Base-by-base conservation (phyloP, 2,888 invertebrate species). In the Oeneis ivallda region DNA sequence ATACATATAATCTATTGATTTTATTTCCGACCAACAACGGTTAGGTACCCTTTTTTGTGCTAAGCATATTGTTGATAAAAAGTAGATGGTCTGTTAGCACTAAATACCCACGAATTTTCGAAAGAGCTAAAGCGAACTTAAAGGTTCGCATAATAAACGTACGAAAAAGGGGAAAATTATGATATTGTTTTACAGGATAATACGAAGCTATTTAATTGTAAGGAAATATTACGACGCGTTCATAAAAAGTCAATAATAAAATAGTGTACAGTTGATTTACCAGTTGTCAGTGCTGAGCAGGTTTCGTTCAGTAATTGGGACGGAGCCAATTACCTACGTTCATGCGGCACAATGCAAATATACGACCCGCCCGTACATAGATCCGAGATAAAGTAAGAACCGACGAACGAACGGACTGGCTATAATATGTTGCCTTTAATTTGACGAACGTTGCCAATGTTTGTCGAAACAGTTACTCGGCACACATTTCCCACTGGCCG, bases 391-490 rank as follows among this genome's bases (percentile, higher is more conserved):
- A 71, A 66, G 19, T 39, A 39, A 37, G 34, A 53, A 53, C 32
- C 34, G 7, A 53, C 53, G 11, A 19, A 50, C 45, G 45, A 11
- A 50, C 37, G 37, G n/a, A 15, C 45, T 76, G 72, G 72, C 66
- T 70, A 71, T 70, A 72, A 71, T 70, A 72, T 68, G 71, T 72
- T 56, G 74, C 74, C 82, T 83, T 84, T 82, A 86, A 86, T 86
- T 87, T 85, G 83, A 86, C 78, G 81, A 83, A 82, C 82, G 80
- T 80, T 80, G 83, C 80, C 80, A 82, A 84, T 86, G 87, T 88
- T 89, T 87, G 77, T 79, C 79, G 79, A 74, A 83, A 89, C 89
- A 83, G 89, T 89, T 89, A 89, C 75, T 77, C 81, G 89, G 80
- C 87, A 88, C 79, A 89, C 84, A 84, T 87, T 82, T 80, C 78